Base-by-base conservation (phyloP, 2,113 vertebrate genomes). In the Ailurus styani region DNA sequence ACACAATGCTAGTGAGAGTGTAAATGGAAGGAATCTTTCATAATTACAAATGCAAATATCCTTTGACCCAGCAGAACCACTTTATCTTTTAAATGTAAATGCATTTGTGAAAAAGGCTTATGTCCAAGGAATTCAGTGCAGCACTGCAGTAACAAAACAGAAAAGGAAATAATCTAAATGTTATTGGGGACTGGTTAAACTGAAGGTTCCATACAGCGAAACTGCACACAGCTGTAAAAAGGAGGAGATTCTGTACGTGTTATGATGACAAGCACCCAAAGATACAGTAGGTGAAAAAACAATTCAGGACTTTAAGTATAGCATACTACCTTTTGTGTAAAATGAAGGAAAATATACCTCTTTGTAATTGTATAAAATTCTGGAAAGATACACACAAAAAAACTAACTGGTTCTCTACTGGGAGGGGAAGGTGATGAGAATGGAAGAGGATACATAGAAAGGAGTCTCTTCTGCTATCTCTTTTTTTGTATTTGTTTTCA, bases 401-500 rank as follows among this genome's bases (percentile, higher is more conserved):
- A 42, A 14, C 11, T 18, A 50, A 52, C 15, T 62, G 68, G 31
- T 89, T 91, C 45, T 88, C 45, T 87, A 25, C 54, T 78, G 31
- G 87, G 82, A 93, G 14, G 21, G 42, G 34, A 93, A 91, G 9
- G 9, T 70, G 27, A 79, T 77, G 34, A 40, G 78, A 89, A 92
- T 42, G 75, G 3, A 15, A 81, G 54, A 57, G 23, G 42, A 77
- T 31, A 72, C 6, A 40, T 17, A 62, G 70, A 85, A 89, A 52
- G 47, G 20, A 82, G 52, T 82, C 27, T 37, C 54, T 85, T 34
- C 31, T 27, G 62, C 21, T 40, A 40, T 84, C 75, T 64, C 42
- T n/a, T 31, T 82, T 73, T 84, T 77, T 42, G 45, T 79, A n/a
- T 93, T 89, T 96, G 70, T 86, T 88, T 93, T 94, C 23, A 68